A percentile compares a stretch with the other conserved stretches of the same genome.
phyloP scores from a whole-genome alignment of 2,888 invertebrate genomes.

The Boloria euphrosyne region DNA sequence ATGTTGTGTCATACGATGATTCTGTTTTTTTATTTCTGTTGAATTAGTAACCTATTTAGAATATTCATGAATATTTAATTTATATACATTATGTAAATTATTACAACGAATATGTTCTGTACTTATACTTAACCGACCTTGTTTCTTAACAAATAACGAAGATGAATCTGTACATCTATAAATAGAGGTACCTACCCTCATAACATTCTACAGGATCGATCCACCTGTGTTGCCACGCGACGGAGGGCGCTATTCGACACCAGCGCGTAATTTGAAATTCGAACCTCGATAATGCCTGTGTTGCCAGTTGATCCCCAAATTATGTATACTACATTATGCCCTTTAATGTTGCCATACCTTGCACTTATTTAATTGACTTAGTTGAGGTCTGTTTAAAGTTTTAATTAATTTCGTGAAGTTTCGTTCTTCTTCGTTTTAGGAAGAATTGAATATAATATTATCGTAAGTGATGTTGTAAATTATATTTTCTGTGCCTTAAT shows the following conservation, averaged over 20 bases:
- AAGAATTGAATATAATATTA: no score
- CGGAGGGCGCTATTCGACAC: constrained; percentile 78
- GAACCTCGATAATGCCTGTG: constrained; percentile 77
- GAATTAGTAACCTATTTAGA: no score
- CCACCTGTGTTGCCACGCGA: constrained; percentile 77
- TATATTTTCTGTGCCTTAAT: no score
- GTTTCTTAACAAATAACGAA: neutral
- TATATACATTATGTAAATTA: no score
- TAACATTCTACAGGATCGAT: constrained; percentile 65
- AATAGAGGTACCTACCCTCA: constrained; percentile 39
- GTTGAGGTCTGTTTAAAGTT: constrained; percentile 18
- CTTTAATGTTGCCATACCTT: constrained; percentile 35
- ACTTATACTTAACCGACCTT: no score
- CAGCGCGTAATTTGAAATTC: constrained; percentile 80
- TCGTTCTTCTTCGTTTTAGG: neutral
- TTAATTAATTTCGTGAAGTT: constrained; percentile 14
- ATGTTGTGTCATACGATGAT: no score
- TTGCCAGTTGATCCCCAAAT: constrained; percentile 64
- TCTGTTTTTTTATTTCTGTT: no score
- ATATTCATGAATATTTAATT: no score
- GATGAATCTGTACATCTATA: constrained; percentile 5
- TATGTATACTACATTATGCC: constrained; percentile 55
- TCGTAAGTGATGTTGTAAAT: no score
- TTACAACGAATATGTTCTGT: no score
- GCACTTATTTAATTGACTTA: constrained; percentile 31